These are phyloP conservation scores for Nycticebus coucang DNA, from an alignment of 2,113 vertebrate species.

Conservation along the genomic window DNA sequence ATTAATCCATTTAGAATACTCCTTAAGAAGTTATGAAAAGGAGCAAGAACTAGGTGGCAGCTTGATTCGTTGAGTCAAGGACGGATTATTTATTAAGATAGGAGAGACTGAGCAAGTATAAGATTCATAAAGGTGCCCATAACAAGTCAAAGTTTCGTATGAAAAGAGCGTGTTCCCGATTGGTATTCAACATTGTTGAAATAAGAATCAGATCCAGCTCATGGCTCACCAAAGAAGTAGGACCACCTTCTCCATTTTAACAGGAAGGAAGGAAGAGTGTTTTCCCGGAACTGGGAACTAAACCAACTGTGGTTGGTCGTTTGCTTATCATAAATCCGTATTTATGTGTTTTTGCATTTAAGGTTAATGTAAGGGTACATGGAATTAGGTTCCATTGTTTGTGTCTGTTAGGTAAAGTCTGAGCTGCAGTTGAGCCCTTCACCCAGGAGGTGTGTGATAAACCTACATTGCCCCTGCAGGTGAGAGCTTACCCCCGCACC, in stretches of 20 bases:
- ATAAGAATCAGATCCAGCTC: background rate
- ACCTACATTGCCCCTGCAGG: too few relatives aligned
- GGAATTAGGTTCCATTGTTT: too few relatives aligned
- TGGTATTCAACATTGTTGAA: background rate
- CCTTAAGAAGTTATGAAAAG: background rate
- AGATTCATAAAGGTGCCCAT: background rate
- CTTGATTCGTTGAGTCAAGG: background rate
- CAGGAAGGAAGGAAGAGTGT: background rate
- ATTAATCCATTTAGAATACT: too few relatives aligned
- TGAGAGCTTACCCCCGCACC: too few relatives aligned
- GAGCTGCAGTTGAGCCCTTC: too few relatives aligned
- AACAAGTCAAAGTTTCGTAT: background rate
- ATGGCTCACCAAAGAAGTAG: background rate
- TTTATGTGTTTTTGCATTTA: too few relatives aligned
- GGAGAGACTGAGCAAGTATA: background rate
- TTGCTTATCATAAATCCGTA: background rate
- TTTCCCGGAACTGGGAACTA: background rate
- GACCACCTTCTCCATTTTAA: background rate
- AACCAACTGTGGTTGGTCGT: background rate
- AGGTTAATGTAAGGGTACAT: too few relatives aligned
- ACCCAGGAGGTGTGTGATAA: too few relatives aligned
- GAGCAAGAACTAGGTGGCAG: background rate
- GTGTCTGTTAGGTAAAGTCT: too few relatives aligned
- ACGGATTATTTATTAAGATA: background rate
- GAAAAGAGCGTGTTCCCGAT: background rate